Evolutionary conservation across 2,888 invertebrate species (phyloP).

Genomic region (Argyra leucocephala): DNA sequence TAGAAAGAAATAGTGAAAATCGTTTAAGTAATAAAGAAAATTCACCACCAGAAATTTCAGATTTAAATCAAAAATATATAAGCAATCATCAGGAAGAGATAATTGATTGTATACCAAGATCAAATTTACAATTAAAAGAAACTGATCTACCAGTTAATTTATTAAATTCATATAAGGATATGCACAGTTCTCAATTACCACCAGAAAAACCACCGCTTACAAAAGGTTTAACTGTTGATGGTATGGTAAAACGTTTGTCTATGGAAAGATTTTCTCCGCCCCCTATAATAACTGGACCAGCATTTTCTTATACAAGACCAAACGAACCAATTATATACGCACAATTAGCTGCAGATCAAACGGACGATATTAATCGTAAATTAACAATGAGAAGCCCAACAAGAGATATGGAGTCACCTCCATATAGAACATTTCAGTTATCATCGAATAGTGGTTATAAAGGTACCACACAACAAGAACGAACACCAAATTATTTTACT

Average conservation of each 20-base stretch:
- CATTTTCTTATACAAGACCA: conserved; percentile 67
- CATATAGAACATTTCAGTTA: conserved; percentile 21
- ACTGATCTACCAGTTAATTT: conserved; percentile 35
- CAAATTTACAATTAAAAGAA: neutral
- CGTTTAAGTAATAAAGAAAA: conserved; percentile 20
- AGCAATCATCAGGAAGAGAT: neutral
- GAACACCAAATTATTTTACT: conserved; percentile 15
- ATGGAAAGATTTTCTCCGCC: conserved; percentile 60
- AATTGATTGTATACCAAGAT: neutral
- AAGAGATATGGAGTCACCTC: conserved; percentile 26
- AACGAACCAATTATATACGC: conserved; percentile 64
- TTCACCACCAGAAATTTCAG: neutral
- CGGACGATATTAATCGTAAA: neutral
- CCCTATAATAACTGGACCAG: conserved; percentile 63
- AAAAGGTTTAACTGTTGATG: conserved; percentile 63
- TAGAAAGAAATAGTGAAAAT: conserved; percentile 29
- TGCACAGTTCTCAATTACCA: conserved; percentile 67
- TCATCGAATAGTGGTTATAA: conserved; percentile 23
- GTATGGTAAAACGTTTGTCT: conserved; percentile 64
- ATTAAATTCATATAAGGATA: conserved; percentile 47
- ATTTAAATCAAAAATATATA: neutral
- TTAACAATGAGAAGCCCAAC: conserved; percentile 20
- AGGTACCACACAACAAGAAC: conserved; percentile 22
- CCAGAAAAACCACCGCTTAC: conserved; percentile 59
- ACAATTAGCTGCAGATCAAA: conserved; percentile 51